Evolutionary conservation across 2,797 vertebrate species (phyloP), one percentile per base, ranked within the genome.

Genomic region (Aplochiton taeniatus): DNA sequence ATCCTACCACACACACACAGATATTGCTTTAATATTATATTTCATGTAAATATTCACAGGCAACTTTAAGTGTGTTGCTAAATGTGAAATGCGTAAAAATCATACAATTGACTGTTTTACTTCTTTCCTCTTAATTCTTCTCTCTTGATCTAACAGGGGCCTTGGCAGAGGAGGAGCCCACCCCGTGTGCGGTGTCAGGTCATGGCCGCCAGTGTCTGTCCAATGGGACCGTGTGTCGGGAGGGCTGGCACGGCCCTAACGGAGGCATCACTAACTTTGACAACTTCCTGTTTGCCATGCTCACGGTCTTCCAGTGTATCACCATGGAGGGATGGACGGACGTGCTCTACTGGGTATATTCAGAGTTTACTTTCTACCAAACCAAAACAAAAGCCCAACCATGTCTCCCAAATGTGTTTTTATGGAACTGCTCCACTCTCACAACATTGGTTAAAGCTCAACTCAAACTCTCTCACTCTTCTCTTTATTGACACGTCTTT

Each of bases 301-400:
- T 99, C 75, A 98, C 97, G 14, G 97, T 99, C 79, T 98, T 99
- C 87, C 97, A 99, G 90, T 98, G 97, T 72, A 98, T 99, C 83
- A 98, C 97, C 65, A 98, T 99, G 97, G 97, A 99, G 84, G 97
- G 97, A 54, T 99, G 97, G 97, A 98, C 97, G 0, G 97, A 99
- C 1, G 96, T 99, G 49, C 91, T 99, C n/a, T 99, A 99, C 88
- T 99, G 97, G 97, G 97, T 98, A 88, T 94, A 42, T 9, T 6
- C 19, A 16, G 5, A 19, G 13, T 61, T 31, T 31, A 31, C 31
- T 31, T 31, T 31, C 3, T 31, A 31, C 31, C 3, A 31, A 31
- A n/a, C n/a, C n/a, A n/a, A 31, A 31, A 6, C 2, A 31, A 31
- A 31, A 31, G 31, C 6, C 31, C 31, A 31, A 31, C 31, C 3